Evolutionary conservation across 2,888 invertebrate species (phyloP), one percentile per base, ranked within the genome.

Genomic region (Margaritifera margaritifera): DNA sequence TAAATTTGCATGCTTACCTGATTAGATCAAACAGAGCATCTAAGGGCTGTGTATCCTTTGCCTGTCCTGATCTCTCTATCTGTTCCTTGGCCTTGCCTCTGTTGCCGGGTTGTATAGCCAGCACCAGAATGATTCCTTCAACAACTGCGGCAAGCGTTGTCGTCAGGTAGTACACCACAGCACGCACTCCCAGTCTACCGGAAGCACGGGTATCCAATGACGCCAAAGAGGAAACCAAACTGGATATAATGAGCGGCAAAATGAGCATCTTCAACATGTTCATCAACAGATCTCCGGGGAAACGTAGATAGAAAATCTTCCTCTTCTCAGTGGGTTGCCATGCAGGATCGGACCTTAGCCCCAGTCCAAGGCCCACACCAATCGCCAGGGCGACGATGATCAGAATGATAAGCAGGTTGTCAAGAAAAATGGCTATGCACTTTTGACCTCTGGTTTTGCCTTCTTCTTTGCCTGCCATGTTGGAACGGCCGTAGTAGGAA

Each of bases 121-220:
- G 92, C 73, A 98, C 98, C 78, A 99, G 92, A 72, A 96, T 93
- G 83, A 99, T 98, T 68, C 94, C 94, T 15, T 97, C 91, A 81
- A 97, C 92, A 74, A 98, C 98, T 11, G 98, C 98, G 84, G 94
- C 93, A 52, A 97, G 91, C 4, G 98, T 98, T 24, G 98, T 98
- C 65, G 94, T 92, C 92, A 97, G 93, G 91, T 98, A 98, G 91
- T 97, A 98, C 53, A 93, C 91, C 77, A 98, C 94, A n/a, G 97
- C 95, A 60, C 96, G 93, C 59, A 92, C 91, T 27, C 95, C 95
- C 82, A 96, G 96, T 91, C 93, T 95, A 64, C 82, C 82, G 83
- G 96, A 96, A 87, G 98, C 92, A 86, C 94, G 94, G 69, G 97
- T 92, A 91, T 98, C 97, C 87, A 98, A 91, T 0, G 95, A 94